phyloP scores from a whole-genome alignment of 2,797 vertebrate genomes.

The Eremophila alpestris region DNA sequence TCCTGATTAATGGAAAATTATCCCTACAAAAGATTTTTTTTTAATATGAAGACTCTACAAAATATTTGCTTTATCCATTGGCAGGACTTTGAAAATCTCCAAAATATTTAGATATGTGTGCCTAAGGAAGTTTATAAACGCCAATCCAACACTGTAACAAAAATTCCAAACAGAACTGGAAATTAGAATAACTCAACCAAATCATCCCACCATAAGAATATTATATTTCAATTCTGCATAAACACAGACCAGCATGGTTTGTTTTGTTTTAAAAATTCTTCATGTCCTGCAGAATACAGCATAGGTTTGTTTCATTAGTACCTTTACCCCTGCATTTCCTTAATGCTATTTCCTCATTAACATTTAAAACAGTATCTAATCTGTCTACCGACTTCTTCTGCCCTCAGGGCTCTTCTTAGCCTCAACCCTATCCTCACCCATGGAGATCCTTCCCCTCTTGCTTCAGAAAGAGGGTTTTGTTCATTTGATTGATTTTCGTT shows the following conservation, averaged over 20 bases:
- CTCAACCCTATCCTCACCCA: neutral
- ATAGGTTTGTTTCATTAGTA: conserved; percentile 12
- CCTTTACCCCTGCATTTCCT: conserved; percentile 4
- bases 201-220: conserved; percentile 42
- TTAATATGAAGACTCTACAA: conserved; percentile 18
- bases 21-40: neutral
- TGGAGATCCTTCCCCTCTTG: neutral
- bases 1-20: conserved; percentile 1
- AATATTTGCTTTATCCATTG: conserved; percentile 14
- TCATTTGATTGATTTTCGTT: neutral
- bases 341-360: conserved; percentile 41
- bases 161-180: conserved; percentile 52
- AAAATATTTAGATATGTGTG: conserved; percentile 37
- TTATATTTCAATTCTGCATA: conserved; percentile 36
- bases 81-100: conserved; percentile 20
- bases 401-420: neutral
- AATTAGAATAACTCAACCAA: conserved; percentile 57
- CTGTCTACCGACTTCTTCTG: neutral
- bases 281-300: conserved; percentile 15
- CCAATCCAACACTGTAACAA: conserved; percentile 64
- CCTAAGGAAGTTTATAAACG: conserved; percentile 48
- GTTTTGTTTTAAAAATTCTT: neutral
- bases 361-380: neutral
- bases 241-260: conserved; percentile 49
- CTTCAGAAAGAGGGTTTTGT: conserved; percentile 6